Evolutionary conservation across 2,113 vertebrate genomes (phyloP).

Genomic region (Oreochromis niloticus): DNA sequence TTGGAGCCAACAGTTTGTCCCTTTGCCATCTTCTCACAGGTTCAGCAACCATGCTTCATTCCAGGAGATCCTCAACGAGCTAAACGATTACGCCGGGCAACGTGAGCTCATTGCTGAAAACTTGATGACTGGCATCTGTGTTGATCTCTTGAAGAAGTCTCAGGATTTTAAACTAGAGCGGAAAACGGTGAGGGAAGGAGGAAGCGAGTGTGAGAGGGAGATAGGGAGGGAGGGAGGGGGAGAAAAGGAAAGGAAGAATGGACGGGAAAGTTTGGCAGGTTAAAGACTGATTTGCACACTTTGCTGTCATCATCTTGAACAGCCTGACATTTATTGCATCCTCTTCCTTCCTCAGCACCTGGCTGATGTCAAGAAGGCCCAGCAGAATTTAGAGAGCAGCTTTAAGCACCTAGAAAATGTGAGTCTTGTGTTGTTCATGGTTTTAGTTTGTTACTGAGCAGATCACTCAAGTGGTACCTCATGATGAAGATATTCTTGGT

Average conservation of each 20-base stretch:
- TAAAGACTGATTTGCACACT: neutral
- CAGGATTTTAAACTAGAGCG: constrained; percentile 68
- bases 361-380: constrained; percentile 78
- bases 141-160: constrained; percentile 64
- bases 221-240: neutral
- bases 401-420: constrained; percentile 82
- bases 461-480: neutral
- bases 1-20: neutral
- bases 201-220: neutral
- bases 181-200: constrained; percentile 62
- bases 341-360: constrained; percentile 68
- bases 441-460: neutral
- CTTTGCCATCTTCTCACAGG: constrained; percentile 44
- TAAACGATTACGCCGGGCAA: constrained; percentile 68
- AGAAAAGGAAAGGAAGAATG: neutral
- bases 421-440: constrained; percentile 41
- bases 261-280: neutral
- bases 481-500: neutral
- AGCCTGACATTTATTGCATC: neutral
- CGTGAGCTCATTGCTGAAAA: constrained; percentile 68
- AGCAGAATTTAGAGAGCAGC: constrained; percentile 79
- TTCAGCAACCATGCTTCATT: constrained; percentile 74
- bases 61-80: constrained; percentile 68
- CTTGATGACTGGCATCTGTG: constrained; percentile 65
- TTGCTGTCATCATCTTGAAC: neutral